Conservation (phyloP, 2,797 vertebrate species). For the Propithecus perrieri region DNA sequence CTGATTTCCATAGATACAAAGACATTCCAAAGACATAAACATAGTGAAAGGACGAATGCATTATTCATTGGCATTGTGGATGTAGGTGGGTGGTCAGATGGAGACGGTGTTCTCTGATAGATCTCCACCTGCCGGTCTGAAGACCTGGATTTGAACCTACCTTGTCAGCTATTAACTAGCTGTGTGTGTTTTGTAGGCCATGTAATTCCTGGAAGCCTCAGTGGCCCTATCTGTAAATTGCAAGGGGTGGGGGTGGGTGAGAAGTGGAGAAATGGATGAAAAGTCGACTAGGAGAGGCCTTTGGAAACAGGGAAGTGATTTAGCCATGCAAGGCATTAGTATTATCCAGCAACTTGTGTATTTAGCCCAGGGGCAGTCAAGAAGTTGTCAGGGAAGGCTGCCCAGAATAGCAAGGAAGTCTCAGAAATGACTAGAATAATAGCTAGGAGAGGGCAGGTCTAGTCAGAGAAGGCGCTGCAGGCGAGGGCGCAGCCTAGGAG, state of each 20-base stretch:
- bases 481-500: background rate
- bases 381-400: conserved; percentile 8
- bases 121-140: background rate
- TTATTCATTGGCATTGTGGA: conserved; percentile 17
- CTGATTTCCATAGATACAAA: conserved; percentile 33
- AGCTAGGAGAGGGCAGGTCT: background rate
- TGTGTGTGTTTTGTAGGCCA: background rate
- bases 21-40: conserved; percentile 45
- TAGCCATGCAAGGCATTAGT: background rate
- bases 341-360: background rate
- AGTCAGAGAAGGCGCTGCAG: background rate
- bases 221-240: background rate
- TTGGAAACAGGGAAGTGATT: background rate
- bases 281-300: background rate
- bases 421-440: background rate
- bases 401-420: conserved; percentile 19
- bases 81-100: conserved; percentile 45
- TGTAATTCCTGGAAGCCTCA: background rate
- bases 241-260: background rate
- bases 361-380: background rate
- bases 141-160: background rate
- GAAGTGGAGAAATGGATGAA: background rate
- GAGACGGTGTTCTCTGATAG: background rate
- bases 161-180: background rate
- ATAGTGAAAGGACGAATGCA: background rate